These are phyloP conservation scores for Neocloeon triangulifer DNA, from an alignment of 1,140 invertebrate genomes.

Conservation along the genomic window DNA sequence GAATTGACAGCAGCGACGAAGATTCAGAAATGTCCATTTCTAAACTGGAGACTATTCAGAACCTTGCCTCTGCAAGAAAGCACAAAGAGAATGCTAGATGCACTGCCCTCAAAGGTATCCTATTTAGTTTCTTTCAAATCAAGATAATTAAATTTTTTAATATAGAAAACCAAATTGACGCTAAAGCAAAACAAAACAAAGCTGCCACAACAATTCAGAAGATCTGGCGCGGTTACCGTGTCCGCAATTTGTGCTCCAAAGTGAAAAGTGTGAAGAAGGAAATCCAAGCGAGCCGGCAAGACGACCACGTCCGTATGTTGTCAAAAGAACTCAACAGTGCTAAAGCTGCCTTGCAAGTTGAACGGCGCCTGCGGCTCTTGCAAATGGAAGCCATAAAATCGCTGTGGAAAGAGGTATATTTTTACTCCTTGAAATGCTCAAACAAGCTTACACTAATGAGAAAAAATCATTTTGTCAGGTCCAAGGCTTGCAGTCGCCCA, in stretches of 20 bases:
- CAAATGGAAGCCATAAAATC: slow-evolving; percentile 80
- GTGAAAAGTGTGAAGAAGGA: slow-evolving; percentile 49
- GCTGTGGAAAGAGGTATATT: slow-evolving; percentile 71
- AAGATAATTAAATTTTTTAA: too few relatives aligned
- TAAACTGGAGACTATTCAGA: slow-evolving; percentile 29
- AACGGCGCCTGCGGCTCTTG: slow-evolving; percentile 60
- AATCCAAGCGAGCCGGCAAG: slow-evolving; percentile 52
- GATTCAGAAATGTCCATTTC: slow-evolving; percentile 32
- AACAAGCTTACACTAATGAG: slow-evolving; percentile 6
- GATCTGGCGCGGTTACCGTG: slow-evolving; percentile 68
- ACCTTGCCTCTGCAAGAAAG: slow-evolving; percentile 9
- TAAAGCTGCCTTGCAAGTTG: slow-evolving; percentile 58
- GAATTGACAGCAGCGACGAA: slow-evolving; percentile 19
- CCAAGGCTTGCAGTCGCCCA: not conserved
- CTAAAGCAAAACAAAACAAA: slow-evolving; percentile 17
- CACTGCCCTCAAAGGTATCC: not conserved
- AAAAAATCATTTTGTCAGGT: slow-evolving; percentile 3
- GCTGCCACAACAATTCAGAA: slow-evolving; percentile 66
- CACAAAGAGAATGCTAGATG: slow-evolving; percentile 6
- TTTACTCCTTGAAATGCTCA: slow-evolving; percentile 20
- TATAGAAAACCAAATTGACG: too few relatives aligned
- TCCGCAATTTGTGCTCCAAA: slow-evolving; percentile 50
- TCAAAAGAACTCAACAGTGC: slow-evolving; percentile 59
- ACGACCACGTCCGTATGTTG: slow-evolving; percentile 64
- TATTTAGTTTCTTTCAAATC: too few relatives aligned